phyloP scores from a whole-genome alignment of 2,888 invertebrate genomes.

The Acleris emargana region DNA sequence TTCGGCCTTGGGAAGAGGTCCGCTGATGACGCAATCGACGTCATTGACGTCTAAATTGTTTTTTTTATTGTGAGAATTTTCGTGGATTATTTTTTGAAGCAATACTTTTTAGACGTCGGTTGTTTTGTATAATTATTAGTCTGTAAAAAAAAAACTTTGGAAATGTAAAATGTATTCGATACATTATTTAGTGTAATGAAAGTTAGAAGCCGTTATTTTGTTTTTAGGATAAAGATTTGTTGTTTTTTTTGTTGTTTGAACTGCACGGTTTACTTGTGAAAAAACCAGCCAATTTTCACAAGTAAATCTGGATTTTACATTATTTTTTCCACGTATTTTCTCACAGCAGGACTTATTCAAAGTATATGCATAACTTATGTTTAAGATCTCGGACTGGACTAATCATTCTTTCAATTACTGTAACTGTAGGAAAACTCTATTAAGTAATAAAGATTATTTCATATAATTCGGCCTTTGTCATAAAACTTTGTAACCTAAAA shows the following conservation, averaged over 20 bases:
- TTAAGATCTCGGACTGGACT: constrained; percentile 56
- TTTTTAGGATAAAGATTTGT: constrained; percentile 4
- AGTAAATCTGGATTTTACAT: constrained; percentile 47
- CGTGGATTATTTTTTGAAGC: constrained; percentile 44
- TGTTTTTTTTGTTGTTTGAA: constrained; percentile 10
- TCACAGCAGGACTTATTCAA: constrained; percentile 39
- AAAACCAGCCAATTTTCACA: constrained; percentile 71
- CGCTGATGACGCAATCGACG: constrained; percentile 54
- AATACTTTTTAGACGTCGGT: constrained; percentile 19
- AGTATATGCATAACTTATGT: constrained; percentile 47
- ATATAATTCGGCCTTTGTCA: constrained; percentile 2
- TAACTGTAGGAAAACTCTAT: constrained; percentile 15
- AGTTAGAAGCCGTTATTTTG: background rate
- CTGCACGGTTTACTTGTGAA: constrained; percentile 58
- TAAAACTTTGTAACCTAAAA: background rate
- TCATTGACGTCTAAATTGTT: constrained; percentile 65
- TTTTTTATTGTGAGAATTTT: constrained; percentile 44
- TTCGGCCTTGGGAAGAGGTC: constrained; percentile 84
- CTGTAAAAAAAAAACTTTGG: background rate
- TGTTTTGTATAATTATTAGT: background rate
- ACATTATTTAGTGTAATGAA: background rate
- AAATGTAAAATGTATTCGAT: background rate
- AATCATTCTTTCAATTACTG: constrained; percentile 46
- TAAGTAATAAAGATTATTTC: constrained; percentile 3
- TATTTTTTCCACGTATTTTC: constrained; percentile 43